Conservation (phyloP, 1,140 invertebrate genomes). For the Episyrphus balteatus region DNA sequence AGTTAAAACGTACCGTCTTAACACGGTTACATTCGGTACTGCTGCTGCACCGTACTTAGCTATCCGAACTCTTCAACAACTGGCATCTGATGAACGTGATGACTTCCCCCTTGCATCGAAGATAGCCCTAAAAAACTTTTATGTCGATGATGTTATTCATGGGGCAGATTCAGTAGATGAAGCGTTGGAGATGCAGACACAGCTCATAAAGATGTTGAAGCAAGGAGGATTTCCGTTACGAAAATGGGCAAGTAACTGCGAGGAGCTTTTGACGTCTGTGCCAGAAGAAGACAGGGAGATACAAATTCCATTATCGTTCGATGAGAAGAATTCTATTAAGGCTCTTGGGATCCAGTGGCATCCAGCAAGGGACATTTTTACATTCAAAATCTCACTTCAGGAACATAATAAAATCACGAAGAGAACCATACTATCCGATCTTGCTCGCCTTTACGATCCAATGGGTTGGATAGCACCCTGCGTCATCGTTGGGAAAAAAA, state of each 20-base stretch:
- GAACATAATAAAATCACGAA: too few species aligned
- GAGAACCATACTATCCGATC: slow-evolving; percentile 21
- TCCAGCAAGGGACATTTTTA: slow-evolving; percentile 16
- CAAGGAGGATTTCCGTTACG: slow-evolving; percentile 27
- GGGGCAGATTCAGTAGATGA: slow-evolving; percentile 16
- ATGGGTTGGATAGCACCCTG: slow-evolving; percentile 32
- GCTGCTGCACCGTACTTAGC: slow-evolving; percentile 19
- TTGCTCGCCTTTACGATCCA: slow-evolving; percentile 35
- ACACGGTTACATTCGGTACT: slow-evolving; percentile 28
- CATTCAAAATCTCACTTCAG: slow-evolving; percentile 6
- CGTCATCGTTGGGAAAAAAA: slow-evolving; percentile 26
- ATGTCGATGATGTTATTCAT: slow-evolving; percentile 33
- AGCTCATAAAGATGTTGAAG: slow-evolving; percentile 13
- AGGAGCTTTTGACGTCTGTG: slow-evolving; percentile 3
- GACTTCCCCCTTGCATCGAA: slow-evolving; percentile 14
- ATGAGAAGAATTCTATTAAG: too few species aligned
- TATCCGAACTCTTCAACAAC: slow-evolving; percentile 15
- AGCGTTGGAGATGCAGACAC: not conserved
- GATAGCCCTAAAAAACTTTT: slow-evolving; percentile 27
- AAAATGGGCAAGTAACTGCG: slow-evolving; percentile 32
- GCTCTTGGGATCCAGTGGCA: slow-evolving; percentile 27
- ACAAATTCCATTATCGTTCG: slow-evolving; percentile 2
- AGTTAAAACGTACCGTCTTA: slow-evolving; percentile 18
- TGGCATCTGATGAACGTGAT: slow-evolving; percentile 22
- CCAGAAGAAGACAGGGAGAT: not conserved